These are phyloP conservation scores for Xanthia icteritia DNA, from an alignment of 2,888 invertebrate species.

Conservation along the genomic window DNA sequence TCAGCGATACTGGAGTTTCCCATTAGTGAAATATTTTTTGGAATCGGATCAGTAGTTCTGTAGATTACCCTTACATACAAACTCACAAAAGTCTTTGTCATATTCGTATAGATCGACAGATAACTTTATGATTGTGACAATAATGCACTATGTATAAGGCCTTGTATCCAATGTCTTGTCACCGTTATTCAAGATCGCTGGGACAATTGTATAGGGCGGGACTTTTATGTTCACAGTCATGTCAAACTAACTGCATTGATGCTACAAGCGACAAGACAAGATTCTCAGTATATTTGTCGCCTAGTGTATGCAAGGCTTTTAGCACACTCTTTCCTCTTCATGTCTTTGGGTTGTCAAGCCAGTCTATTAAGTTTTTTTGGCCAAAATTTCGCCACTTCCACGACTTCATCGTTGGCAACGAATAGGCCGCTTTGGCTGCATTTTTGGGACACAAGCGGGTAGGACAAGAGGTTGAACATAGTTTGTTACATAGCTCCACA, in stretches of 20 bases:
- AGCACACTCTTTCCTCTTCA: background rate
- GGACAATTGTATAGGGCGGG: background rate
- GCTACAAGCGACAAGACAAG: background rate
- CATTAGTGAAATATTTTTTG: background rate
- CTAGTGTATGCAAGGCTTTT: background rate
- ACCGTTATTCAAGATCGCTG: background rate
- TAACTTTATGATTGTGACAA: conserved; percentile 14
- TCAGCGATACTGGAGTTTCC: background rate
- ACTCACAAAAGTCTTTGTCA: background rate
- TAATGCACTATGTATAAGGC: background rate
- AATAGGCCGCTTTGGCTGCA: background rate
- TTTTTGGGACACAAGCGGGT: background rate
- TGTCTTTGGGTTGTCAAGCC: background rate
- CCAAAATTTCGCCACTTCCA: background rate
- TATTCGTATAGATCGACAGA: conserved; percentile 2
- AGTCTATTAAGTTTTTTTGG: background rate
- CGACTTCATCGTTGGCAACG: background rate
- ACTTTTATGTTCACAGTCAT: background rate
- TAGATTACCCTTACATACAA: background rate
- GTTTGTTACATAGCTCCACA: background rate
- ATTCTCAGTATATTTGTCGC: background rate
- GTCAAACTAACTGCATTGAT: background rate
- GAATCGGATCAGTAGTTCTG: background rate
- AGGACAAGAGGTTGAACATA: background rate
- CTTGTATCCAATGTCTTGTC: conserved; percentile 16